Percentiles rank a stretch among this genome's conserved stretches.
Conservation (phyloP, 1,140 invertebrate genomes). For the Macrobrachium nipponense region DNA sequence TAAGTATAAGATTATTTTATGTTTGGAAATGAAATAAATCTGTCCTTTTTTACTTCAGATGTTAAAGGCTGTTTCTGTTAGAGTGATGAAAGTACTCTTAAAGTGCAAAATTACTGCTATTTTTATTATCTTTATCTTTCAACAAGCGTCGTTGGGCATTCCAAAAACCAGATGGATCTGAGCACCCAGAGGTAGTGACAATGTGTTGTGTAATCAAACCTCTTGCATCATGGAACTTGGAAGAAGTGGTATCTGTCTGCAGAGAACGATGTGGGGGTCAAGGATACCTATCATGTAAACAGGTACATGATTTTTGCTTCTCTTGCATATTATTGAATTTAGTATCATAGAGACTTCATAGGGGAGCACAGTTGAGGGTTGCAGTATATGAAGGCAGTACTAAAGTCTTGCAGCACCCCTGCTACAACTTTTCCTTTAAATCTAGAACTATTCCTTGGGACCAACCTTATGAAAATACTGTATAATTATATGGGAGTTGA, state of each 20-base stretch:
- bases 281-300: conserved; percentile 67
- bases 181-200: conserved; percentile 67
- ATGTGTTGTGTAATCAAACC: conserved; percentile 69
- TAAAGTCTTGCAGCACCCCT: too few species aligned
- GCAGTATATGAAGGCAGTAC: neutral
- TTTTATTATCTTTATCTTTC: neutral
- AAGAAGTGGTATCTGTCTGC: conserved; percentile 65
- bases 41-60: too few species aligned
- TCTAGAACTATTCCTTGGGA: too few species aligned
- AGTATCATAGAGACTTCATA: neutral
- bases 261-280: conserved; percentile 68
- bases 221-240: conserved; percentile 67
- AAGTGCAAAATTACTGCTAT: neutral
- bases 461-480: too few species aligned
- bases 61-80: neutral
- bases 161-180: conserved; percentile 66
- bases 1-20: neutral
- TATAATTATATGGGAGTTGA: too few species aligned
- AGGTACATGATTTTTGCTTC: conserved; percentile 51
- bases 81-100: neutral
- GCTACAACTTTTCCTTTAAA: too few species aligned
- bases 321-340: neutral
- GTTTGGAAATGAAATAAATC: neutral
- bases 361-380: neutral
- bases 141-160: conserved; percentile 65